Conservation (phyloP, 2,888 invertebrate genomes). For the Parasteatoda lunata region DNA sequence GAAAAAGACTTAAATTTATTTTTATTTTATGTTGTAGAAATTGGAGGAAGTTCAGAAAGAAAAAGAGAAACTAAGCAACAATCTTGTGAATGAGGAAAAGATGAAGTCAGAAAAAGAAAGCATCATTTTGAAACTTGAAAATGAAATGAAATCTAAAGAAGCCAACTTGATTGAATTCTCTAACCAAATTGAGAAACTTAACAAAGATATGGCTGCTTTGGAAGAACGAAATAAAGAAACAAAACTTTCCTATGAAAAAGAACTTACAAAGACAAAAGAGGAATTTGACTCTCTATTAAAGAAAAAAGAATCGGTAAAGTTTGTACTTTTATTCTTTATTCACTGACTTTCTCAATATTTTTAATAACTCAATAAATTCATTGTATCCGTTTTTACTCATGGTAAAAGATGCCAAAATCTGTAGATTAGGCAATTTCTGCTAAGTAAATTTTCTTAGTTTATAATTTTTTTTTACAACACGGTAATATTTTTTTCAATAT, state of each 20-base stretch:
- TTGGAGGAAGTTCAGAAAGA: constrained; percentile 19
- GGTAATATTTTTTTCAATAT: no score
- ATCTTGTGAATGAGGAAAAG: constrained; percentile 10
- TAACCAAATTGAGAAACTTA: constrained; percentile 12
- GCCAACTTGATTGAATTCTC: constrained; percentile 1
- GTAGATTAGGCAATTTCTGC: not conserved
- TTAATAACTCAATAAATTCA: no score
- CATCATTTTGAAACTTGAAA: constrained; percentile 1
- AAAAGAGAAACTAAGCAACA: constrained; percentile 8
- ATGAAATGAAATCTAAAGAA: constrained; percentile 19
- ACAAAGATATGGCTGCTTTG: not conserved
- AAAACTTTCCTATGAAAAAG: not conserved
- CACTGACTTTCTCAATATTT: no score
- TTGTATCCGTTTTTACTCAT: not conserved
- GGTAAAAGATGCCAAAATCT: not conserved
- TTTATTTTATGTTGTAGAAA: constrained; percentile 19
- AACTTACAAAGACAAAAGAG: not conserved
- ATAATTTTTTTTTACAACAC: no score
- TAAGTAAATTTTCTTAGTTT: no score
- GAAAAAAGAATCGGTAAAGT: constrained; percentile 27
- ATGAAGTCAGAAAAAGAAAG: constrained; percentile 8
- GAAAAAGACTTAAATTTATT: not conserved
- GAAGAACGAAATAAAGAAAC: constrained; percentile 15
- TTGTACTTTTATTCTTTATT: not conserved
- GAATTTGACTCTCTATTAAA: constrained; percentile 17